Conservation (phyloP, 2,797 vertebrate genomes). For the Chaetophractus vellerosus region DNA sequence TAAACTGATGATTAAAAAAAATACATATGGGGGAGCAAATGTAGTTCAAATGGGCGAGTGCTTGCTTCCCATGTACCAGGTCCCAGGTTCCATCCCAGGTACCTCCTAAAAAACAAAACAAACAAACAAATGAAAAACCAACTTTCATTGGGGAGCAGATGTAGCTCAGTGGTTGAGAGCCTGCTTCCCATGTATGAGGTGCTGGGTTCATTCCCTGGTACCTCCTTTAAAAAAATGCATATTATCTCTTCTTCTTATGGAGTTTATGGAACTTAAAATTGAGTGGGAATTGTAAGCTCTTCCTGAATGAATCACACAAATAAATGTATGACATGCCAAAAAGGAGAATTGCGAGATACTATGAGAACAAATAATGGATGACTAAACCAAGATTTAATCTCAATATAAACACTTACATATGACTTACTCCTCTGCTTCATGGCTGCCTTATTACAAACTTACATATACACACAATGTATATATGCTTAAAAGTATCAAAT, state of each 20-base stretch:
- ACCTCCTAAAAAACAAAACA: too few relatives aligned
- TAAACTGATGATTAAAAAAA: not conserved
- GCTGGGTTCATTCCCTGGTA: too few relatives aligned
- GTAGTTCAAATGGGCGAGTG: too few relatives aligned
- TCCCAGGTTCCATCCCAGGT: too few relatives aligned
- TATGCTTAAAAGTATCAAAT: not conserved
- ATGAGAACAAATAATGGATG: not conserved
- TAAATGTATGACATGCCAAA: not conserved
- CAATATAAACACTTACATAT: not conserved
- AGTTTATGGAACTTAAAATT: not conserved
- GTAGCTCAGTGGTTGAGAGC: too few relatives aligned
- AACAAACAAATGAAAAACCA: too few relatives aligned
- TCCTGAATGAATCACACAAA: constrained; percentile 47
- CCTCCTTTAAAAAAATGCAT: not conserved
- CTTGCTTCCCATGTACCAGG: too few relatives aligned
- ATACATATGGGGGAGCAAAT: too few relatives aligned
- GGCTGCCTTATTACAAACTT: not conserved
- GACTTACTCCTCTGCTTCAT: not conserved
- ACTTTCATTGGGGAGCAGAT: too few relatives aligned
- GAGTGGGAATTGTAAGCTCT: not conserved
- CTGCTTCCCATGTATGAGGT: too few relatives aligned
- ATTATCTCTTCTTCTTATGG: not conserved
- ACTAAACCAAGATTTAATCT: not conserved
- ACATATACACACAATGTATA: not conserved
- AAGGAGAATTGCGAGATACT: not conserved